phyloP scores from a whole-genome alignment of 2,797 vertebrate species.

The Sorex maritimensis region DNA sequence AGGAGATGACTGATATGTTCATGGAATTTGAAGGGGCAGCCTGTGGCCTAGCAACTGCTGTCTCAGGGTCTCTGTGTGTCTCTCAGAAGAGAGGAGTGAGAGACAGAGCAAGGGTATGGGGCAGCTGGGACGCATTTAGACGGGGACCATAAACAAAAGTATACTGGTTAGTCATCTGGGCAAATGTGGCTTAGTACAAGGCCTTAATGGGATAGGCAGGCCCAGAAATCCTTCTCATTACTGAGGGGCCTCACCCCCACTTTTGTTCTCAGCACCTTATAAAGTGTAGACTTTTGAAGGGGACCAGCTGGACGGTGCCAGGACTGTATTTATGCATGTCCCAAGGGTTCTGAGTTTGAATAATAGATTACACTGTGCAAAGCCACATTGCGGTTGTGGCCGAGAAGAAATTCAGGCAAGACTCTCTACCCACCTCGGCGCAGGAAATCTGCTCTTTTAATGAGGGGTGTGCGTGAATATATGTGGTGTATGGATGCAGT shows the following conservation, averaged over 20 bases:
- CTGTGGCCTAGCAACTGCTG: no score
- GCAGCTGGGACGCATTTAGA: neutral
- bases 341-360: conserved; percentile 58
- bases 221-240: neutral
- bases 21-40: neutral
- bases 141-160: neutral
- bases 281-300: neutral
- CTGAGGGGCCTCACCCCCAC: fast-evolving
- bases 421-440: neutral
- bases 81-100: neutral
- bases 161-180: fast-evolving
- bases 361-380: conserved; percentile 19
- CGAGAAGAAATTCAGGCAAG: neutral
- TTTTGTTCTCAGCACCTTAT: neutral
- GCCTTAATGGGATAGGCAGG: neutral
- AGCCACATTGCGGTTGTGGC: neutral
- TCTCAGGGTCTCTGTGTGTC: neutral
- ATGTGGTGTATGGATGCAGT: conserved; percentile 81
- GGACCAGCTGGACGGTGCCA: neutral
- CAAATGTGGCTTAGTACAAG: neutral
- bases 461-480: conserved; percentile 82
- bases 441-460: conserved; percentile 68
- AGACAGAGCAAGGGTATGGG: neutral
- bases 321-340: neutral
- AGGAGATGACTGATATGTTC: fast-evolving